Percentiles rank a stretch among this genome's conserved stretches.
Evolutionary conservation across 2,888 invertebrate genomes (phyloP).

Genomic region (Cataglyphis livida): DNA sequence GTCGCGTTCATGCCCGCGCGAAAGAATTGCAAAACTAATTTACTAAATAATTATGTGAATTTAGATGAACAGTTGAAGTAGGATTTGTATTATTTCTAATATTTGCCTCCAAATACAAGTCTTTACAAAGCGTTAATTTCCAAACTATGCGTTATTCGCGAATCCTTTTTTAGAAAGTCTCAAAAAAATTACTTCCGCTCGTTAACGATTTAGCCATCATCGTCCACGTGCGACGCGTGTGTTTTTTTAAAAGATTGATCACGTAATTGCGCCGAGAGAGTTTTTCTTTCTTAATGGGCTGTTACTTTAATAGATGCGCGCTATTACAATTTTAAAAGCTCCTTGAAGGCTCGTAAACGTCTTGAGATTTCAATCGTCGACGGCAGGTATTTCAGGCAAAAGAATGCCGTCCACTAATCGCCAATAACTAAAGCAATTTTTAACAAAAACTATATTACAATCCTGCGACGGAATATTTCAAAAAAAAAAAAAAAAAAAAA

Average conservation of each 20-base stretch:
- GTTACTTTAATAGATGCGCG: slow-evolving; percentile 57
- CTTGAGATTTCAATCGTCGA: slow-evolving; percentile 29
- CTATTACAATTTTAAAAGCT: slow-evolving; percentile 57
- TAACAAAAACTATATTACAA: not conserved
- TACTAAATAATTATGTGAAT: slow-evolving; percentile 1
- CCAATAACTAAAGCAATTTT: not conserved
- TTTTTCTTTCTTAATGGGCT: slow-evolving; percentile 53
- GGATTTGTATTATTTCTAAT: not conserved
- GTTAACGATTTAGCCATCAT: slow-evolving; percentile 16
- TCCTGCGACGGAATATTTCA: not conserved
- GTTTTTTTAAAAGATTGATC: slow-evolving; percentile 15
- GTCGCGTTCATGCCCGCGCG: not conserved
- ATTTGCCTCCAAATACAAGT: not conserved
- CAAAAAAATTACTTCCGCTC: slow-evolving; percentile 8
- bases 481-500: not conserved
- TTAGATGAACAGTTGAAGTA: not conserved
- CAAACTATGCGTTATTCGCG: not conserved
- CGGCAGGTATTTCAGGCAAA: not conserved
- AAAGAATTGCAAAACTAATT: not conserved
- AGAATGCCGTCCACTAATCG: not conserved
- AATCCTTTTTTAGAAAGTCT: slow-evolving; percentile 15
- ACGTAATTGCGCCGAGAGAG: slow-evolving; percentile 28
- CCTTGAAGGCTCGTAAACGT: slow-evolving; percentile 25
- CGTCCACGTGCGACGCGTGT: not conserved
- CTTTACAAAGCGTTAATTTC: not conserved